These are phyloP conservation scores for Catagonus wagneri DNA, from an alignment of 2,113 vertebrate genomes.

Conservation along the genomic window DNA sequence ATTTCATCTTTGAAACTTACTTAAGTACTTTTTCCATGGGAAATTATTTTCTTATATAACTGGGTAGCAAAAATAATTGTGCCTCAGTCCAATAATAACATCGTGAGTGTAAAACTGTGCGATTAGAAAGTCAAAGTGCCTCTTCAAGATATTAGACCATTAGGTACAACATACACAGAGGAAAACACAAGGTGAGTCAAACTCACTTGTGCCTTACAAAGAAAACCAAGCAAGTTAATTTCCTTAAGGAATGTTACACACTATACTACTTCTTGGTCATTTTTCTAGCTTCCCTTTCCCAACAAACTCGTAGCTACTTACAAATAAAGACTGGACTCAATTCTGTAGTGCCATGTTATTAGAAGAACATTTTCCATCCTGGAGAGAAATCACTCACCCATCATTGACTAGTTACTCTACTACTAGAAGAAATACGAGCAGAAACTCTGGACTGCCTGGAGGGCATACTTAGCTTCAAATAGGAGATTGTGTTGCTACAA, in stretches of 20 bases:
- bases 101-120: constrained; percentile 52
- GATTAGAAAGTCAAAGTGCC: constrained; percentile 53
- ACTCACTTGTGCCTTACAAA: constrained; percentile 47
- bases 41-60: constrained; percentile 68
- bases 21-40: constrained; percentile 46
- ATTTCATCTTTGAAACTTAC: constrained; percentile 62
- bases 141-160: constrained; percentile 16
- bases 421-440: not conserved
- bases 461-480: not conserved
- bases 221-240: constrained; percentile 38
- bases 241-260: not conserved
- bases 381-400: not conserved
- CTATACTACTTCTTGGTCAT: not conserved
- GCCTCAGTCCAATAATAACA: constrained; percentile 43
- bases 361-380: not conserved
- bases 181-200: not conserved
- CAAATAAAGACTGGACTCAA: constrained; percentile 1
- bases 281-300: constrained; percentile 56
- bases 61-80: constrained; percentile 58
- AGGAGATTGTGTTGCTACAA: not conserved
- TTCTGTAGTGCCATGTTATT: not conserved
- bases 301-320: constrained; percentile 14
- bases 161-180: not conserved
- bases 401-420: constrained; percentile 2
- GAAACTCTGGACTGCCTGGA: not conserved